Evolutionary conservation across 2,113 vertebrate species (phyloP), one percentile per base, ranked within the genome.

Genomic region (Rallus limicola): DNA sequence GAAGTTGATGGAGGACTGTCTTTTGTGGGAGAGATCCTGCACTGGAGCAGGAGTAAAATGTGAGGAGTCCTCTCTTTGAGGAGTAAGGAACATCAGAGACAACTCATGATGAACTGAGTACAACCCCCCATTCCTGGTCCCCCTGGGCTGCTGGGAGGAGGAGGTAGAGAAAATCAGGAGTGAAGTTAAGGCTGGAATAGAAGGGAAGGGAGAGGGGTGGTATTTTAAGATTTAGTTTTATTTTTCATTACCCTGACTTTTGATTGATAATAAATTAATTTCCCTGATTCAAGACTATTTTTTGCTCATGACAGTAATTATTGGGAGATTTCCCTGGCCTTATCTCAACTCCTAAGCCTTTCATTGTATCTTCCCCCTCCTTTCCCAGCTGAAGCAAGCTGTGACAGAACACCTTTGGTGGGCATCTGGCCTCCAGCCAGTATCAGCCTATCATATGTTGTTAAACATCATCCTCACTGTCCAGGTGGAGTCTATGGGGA

Each of bases 131-230:
- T 65, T 75, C 16, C 26, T 3, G 0, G 0, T 29, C 5, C 5
- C 5, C 16, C 48, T 31, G 13, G 1, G 3, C 12, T 3, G 1
- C 46, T 34, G 2, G 2, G 2, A 8, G 12, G 50, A 50, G 36
- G n/a, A 46, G 21, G 16, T 21, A 55, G 59, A 74, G 33, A 44
- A 36, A 64, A 17, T 25, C 1, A 1, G 4, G 19, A 64, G 33
- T 33, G 3, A 36, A 13, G 10, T 20, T 1, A 3, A 55, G 16
- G 16, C 36, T 1, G 0, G 21, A 44, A 20, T 34, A 44, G 38
- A 55, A 31, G 5, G 10, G 31, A 20, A 10, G 10, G 13, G 5
- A 44, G 10, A 6, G 5, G 4, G 26, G 8, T 64, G 33, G 5
- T 25, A 10, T 36, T 46, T 46, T 75, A 48, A 31, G 28, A n/a